Evolutionary conservation across 2,888 invertebrate genomes (phyloP).

Genomic region (Sinhomidia bicolor): DNA sequence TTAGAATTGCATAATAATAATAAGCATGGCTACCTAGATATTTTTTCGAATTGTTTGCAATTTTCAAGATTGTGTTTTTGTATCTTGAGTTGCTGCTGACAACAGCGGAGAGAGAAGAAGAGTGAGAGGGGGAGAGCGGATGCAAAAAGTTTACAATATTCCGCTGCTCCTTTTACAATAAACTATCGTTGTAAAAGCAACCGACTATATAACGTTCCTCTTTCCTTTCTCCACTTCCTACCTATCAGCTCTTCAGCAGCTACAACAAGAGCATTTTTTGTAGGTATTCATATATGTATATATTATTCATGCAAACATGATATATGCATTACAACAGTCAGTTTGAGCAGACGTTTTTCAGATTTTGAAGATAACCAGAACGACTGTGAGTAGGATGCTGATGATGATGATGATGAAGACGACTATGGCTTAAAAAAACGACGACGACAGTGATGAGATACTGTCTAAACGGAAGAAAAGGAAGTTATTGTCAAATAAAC

Average conservation of each 20-base stretch:
- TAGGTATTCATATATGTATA: not conserved
- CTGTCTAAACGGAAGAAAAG: conserved; percentile 22
- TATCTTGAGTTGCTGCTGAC: not conserved
- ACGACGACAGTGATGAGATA: not conserved
- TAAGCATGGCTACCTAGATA: not conserved
- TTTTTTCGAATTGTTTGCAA: not conserved
- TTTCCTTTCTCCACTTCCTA: conserved; percentile 61
- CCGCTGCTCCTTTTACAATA: not conserved
- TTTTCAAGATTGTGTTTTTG: conserved; percentile 19
- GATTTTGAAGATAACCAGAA: conserved; percentile 26
- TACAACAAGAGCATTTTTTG: not conserved
- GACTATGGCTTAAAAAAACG: conserved; percentile 1
- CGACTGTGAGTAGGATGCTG: too few relatives aligned
- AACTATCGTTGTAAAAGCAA: conserved; percentile 2
- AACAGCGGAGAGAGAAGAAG: not conserved
- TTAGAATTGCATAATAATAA: not conserved
- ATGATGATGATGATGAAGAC: too few relatives aligned
- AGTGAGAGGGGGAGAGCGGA: conserved; percentile 1
- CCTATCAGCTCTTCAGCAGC: not conserved
- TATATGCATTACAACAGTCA: not conserved
- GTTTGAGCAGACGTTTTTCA: not conserved
- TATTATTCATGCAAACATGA: not conserved
- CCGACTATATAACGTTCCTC: conserved; percentile 29
- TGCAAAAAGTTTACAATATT: conserved; percentile 31
- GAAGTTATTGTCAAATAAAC: conserved; percentile 39